These are phyloP conservation scores for Diploptera punctata DNA, from an alignment of 2,888 invertebrate genomes.

Conservation along the genomic window DNA sequence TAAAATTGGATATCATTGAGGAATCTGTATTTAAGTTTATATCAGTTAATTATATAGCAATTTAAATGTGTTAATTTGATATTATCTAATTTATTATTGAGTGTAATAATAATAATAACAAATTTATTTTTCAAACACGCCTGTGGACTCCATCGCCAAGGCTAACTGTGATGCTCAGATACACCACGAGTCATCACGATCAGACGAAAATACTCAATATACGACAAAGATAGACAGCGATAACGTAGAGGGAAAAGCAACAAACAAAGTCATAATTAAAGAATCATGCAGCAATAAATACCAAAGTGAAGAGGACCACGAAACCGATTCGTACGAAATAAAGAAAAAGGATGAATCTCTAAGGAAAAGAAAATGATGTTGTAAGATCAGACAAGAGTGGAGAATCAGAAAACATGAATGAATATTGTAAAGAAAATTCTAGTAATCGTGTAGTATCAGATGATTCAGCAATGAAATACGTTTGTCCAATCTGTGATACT, in stretches of 20 bases:
- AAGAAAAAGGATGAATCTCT: not conserved
- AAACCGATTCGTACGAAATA: not conserved
- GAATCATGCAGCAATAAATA: not conserved
- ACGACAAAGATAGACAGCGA: not conserved
- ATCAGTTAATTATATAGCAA: no score
- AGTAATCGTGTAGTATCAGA: conserved; percentile 8
- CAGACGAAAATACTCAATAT: conserved; percentile 30
- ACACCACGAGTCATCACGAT: conserved; percentile 37
- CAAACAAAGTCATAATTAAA: not conserved
- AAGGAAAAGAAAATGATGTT: conserved; percentile 20
- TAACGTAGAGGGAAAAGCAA: not conserved
- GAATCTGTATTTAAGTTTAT: no score
- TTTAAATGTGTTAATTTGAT: no score
- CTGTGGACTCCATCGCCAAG: conserved; percentile 20
- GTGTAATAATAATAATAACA: no score
- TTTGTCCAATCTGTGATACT: conserved; percentile 70
- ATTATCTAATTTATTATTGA: no score
- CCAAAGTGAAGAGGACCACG: not conserved
- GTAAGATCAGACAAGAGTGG: not conserved
- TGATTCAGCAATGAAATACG: conserved; percentile 51
- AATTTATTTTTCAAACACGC: conserved; percentile 11
- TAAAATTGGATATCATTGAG: no score
- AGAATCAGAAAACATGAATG: conserved; percentile 1
- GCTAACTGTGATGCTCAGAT: conserved; percentile 22
- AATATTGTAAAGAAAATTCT: not conserved